Conservation (phyloP, 2,888 invertebrate species). For the Parasteatoda lunata region DNA sequence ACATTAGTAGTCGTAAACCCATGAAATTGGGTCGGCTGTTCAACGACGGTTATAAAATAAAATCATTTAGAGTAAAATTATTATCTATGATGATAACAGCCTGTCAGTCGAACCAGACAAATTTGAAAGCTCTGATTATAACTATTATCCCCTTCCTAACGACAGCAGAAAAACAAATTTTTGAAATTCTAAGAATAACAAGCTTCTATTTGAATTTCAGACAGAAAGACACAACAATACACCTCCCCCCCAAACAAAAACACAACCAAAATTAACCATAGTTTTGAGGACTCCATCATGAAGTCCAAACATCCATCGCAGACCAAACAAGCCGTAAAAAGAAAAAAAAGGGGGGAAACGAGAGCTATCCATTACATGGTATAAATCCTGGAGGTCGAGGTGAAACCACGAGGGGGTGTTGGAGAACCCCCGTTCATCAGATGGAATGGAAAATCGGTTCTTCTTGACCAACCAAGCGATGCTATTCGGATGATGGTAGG, state of each 20-base stretch:
- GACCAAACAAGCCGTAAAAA: conserved; percentile 36
- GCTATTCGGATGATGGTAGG: background rate
- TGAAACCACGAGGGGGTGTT: conserved; percentile 38
- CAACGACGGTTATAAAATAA: too few species aligned
- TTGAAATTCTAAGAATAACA: background rate
- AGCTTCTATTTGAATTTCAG: background rate
- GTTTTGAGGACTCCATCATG: background rate
- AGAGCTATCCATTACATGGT: conserved; percentile 44
- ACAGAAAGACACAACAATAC: background rate
- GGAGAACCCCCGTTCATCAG: conserved; percentile 25
- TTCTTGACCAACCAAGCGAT: conserved; percentile 57
- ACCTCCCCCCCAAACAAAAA: background rate
- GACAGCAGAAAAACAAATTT: background rate
- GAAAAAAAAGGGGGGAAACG: conserved; percentile 8
- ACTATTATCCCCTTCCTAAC: background rate
- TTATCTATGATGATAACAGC: too few species aligned
- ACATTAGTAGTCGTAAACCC: too few species aligned
- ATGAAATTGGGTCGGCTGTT: too few species aligned
- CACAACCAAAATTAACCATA: background rate
- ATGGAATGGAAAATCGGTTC: conserved; percentile 41
- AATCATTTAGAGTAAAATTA: too few species aligned
- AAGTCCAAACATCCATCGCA: background rate
- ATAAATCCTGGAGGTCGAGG: conserved; percentile 39
- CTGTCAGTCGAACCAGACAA: too few species aligned
- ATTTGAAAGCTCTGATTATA: too few species aligned